Conservation (phyloP, 2,888 invertebrate species). For the Pristionchus arcanus region DNA sequence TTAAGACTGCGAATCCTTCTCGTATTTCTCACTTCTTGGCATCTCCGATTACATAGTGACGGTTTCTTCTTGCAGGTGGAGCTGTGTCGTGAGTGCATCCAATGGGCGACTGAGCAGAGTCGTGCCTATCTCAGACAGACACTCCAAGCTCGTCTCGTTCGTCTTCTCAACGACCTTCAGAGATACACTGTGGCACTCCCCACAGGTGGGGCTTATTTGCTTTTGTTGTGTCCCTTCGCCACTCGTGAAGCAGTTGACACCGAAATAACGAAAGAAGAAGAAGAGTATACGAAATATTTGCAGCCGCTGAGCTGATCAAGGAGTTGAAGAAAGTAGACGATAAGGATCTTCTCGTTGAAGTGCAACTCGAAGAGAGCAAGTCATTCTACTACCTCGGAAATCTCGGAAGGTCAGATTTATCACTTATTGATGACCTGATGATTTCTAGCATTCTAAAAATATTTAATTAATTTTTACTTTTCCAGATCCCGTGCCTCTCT, state of each 20-base stretch:
- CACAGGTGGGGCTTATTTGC: slow-evolving; percentile 78
- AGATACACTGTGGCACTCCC: slow-evolving; percentile 78
- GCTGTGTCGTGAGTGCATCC: slow-evolving; percentile 91
- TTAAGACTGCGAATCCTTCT: background rate
- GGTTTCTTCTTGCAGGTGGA: slow-evolving; percentile 80
- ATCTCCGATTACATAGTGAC: background rate
- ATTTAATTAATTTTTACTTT: background rate
- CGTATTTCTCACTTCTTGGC: background rate
- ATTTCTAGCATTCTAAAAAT: background rate
- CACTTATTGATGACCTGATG: too few species aligned
- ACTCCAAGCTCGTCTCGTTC: slow-evolving; percentile 93
- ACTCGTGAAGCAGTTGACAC: slow-evolving; percentile 6
- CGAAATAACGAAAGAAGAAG: background rate
- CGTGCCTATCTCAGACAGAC: slow-evolving; percentile 97
- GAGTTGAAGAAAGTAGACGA: slow-evolving; percentile 99
- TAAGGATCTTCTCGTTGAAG: slow-evolving; percentile 98
- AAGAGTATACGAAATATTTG: slow-evolving; percentile 54
- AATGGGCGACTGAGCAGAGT: slow-evolving; percentile 98
- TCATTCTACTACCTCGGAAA: slow-evolving; percentile 98
- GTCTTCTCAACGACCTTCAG: slow-evolving; percentile 86
- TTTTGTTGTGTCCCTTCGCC: background rate
- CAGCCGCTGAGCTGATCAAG: slow-evolving; percentile 86
- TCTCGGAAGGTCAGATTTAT: slow-evolving; percentile 86
- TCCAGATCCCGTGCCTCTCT: slow-evolving; percentile 88
- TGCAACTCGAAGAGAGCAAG: slow-evolving; percentile 97